Evolutionary conservation across 2,797 vertebrate species (phyloP).

Genomic region (Lutjanus campechanus): DNA sequence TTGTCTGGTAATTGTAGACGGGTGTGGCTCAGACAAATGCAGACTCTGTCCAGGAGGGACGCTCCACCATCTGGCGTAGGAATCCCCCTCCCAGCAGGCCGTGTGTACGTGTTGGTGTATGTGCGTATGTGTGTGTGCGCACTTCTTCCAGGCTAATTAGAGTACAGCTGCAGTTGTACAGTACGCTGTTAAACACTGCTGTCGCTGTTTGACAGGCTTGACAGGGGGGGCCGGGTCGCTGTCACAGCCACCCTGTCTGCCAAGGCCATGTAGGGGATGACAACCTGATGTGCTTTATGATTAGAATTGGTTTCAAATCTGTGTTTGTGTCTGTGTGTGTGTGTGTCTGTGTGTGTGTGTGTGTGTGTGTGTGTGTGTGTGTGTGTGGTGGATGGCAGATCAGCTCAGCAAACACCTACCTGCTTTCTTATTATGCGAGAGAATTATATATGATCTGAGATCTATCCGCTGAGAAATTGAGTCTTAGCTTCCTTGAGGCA

Average conservation of each 20-base stretch:
- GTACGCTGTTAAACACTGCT: slow-evolving; percentile 60
- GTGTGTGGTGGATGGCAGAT: neutral
- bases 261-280: slow-evolving; percentile 14
- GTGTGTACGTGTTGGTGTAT: slow-evolving; percentile 28
- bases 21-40: slow-evolving; percentile 75
- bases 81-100: slow-evolving; percentile 80
- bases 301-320: neutral
- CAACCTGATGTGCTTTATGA: slow-evolving; percentile 22
- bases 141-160: slow-evolving; percentile 75
- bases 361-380: neutral
- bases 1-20: slow-evolving; percentile 60
- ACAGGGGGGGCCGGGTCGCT: slow-evolving; percentile 20
- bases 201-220: slow-evolving; percentile 53
- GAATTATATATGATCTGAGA: neutral
- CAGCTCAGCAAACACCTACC: neutral
- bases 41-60: slow-evolving; percentile 78
- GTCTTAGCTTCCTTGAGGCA: neutral
- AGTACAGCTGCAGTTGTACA: slow-evolving; percentile 66
- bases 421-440: slow-evolving; percentile 9
- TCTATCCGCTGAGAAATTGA: neutral
- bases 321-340: slow-evolving; percentile 5
- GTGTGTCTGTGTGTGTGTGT: slow-evolving; percentile 2
- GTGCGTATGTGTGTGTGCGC: slow-evolving; percentile 27
- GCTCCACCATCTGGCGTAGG: slow-evolving; percentile 84
- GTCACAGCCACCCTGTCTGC: slow-evolving; percentile 37